A percentile compares a stretch with the other conserved stretches of the same genome.
phyloP scores from a whole-genome alignment of 2,888 invertebrate species.

The Apodemia duryi region DNA sequence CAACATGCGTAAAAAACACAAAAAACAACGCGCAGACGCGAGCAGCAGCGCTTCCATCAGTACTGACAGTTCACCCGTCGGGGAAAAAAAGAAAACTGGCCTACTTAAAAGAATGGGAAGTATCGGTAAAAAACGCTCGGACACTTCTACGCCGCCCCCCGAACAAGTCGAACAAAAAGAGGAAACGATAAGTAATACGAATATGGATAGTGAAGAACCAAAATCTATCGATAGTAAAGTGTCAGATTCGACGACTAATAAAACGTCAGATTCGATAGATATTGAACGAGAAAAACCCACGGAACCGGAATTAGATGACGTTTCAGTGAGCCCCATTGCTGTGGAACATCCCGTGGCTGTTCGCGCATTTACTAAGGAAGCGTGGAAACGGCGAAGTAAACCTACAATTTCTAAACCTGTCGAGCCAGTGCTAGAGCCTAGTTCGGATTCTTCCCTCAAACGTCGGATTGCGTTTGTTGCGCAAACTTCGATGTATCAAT shows the following conservation, averaged over 20 bases:
- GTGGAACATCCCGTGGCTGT: conserved; percentile 73
- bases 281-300: conserved; percentile 19
- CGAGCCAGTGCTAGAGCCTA: conserved; percentile 67
- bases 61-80: conserved; percentile 61
- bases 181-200: conserved; percentile 15
- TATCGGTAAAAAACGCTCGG: conserved; percentile 58
- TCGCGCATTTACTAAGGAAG: conserved; percentile 74
- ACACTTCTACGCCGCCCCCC: conserved; percentile 40
- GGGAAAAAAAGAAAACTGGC: conserved; percentile 56
- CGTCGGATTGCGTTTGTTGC: conserved; percentile 77
- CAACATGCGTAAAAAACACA: conserved; percentile 75
- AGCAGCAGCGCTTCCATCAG: conserved; percentile 48
- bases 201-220: conserved; percentile 6
- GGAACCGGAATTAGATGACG: conserved; percentile 32
- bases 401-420: conserved; percentile 61
- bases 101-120: conserved; percentile 66
- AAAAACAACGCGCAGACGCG: conserved; percentile 61
- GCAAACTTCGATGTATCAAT: conserved; percentile 70
- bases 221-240: conserved; percentile 6
- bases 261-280: conserved; percentile 10
- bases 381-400: conserved; percentile 66
- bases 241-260: not conserved
- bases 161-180: conserved; percentile 23
- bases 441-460: conserved; percentile 63
- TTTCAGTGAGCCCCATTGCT: conserved; percentile 51